phyloP scores from a whole-genome alignment of 2,113 vertebrate species.

The Myocastor coypus region DNA sequence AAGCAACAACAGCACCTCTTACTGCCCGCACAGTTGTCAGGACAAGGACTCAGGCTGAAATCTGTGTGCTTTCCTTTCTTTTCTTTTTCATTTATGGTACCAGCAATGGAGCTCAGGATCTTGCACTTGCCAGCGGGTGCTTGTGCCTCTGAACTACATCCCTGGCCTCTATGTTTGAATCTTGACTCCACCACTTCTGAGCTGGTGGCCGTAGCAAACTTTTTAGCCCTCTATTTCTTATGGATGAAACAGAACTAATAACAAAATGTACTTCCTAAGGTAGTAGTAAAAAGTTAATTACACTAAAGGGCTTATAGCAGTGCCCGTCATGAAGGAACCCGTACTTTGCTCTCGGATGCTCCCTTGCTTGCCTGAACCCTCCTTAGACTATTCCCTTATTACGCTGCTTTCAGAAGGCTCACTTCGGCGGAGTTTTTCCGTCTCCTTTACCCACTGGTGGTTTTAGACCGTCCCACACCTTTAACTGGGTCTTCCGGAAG shows the following conservation, averaged over 20 bases:
- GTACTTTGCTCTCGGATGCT: neutral
- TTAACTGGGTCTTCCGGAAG: neutral
- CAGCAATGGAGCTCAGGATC: no score
- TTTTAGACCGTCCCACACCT: neutral
- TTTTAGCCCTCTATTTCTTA: neutral
- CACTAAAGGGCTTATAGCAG: neutral
- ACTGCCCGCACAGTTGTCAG: neutral
- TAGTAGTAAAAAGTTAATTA: neutral
- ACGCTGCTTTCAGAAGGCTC: neutral
- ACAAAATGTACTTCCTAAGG: neutral
- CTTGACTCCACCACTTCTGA: neutral
- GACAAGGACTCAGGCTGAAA: neutral
- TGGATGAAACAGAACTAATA: neutral
- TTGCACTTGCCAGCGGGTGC: no score
- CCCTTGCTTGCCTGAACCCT: neutral
- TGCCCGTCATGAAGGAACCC: neutral
- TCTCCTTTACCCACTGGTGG: neutral
- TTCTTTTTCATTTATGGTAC: no score
- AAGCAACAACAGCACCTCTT: neutral
- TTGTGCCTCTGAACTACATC: no score
- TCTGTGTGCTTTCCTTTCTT: neutral
- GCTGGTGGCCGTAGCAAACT: neutral
- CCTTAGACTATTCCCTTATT: neutral
- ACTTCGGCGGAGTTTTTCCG: neutral
- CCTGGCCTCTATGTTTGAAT: neutral